phyloP scores from a whole-genome alignment of 1,140 invertebrate species.

The Zaprionus africanus region DNA sequence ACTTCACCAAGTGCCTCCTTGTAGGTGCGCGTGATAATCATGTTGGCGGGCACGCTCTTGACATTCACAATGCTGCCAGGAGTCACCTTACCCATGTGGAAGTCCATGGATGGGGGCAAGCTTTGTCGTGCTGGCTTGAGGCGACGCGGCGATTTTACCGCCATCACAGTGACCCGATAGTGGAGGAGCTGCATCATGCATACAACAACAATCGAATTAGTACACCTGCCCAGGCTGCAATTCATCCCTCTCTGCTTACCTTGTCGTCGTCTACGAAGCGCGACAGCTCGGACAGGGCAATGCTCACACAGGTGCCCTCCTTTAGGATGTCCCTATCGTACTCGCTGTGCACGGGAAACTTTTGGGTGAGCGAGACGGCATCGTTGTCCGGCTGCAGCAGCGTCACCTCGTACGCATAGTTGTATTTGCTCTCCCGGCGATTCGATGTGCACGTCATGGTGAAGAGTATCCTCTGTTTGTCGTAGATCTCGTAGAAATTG shows the following conservation, averaged over 20 bases:
- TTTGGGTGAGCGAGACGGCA: slow-evolving; percentile 71
- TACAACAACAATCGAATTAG: not conserved
- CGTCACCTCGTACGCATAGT: slow-evolving; percentile 80
- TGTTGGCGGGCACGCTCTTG: slow-evolving; percentile 68
- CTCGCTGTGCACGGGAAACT: slow-evolving; percentile 82
- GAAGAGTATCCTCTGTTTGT: slow-evolving; percentile 72
- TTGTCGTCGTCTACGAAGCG: slow-evolving; percentile 76
- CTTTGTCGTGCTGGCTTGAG: slow-evolving; percentile 54
- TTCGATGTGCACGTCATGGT: slow-evolving; percentile 83
- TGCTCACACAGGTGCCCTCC: slow-evolving; percentile 78
- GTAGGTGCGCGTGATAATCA: slow-evolving; percentile 76
- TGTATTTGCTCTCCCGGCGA: slow-evolving; percentile 71
- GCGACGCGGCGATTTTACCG: slow-evolving; percentile 69
- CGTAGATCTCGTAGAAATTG: slow-evolving; percentile 81
- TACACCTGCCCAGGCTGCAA: not conserved
- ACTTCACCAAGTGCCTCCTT: slow-evolving; percentile 66
- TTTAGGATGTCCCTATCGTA: slow-evolving; percentile 76
- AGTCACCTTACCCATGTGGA: slow-evolving; percentile 40
- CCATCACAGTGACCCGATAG: slow-evolving; percentile 72
- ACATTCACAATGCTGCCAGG: slow-evolving; percentile 62
- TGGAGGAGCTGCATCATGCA: slow-evolving; percentile 60
- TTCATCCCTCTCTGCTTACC: slow-evolving; percentile 41
- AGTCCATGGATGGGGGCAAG: slow-evolving; percentile 54
- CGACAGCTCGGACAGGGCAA: slow-evolving; percentile 59
- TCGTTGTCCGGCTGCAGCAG: slow-evolving; percentile 73